Percentiles rank a stretch among this genome's conserved stretches.
Evolutionary conservation across 2,797 vertebrate species (phyloP).

Genomic region (Phyllotis vaccarum): DNA sequence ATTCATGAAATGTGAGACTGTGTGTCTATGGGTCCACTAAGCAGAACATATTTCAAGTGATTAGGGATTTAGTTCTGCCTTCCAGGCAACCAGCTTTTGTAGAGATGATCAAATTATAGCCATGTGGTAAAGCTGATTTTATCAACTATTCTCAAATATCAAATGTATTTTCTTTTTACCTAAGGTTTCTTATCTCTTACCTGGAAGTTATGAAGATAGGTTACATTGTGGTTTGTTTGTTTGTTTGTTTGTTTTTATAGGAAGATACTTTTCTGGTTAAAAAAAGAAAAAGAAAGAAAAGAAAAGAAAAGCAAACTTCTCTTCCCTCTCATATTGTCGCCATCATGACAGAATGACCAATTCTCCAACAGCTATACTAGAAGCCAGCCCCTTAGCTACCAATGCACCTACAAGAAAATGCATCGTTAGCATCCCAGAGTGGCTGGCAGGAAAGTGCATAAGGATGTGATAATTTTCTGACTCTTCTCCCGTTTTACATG

Average conservation of each 20-base stretch:
- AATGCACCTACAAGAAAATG: neutral
- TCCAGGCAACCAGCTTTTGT: neutral
- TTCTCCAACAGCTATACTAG: slow-evolving; percentile 7
- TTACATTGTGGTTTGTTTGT: no score
- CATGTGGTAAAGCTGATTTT: slow-evolving; percentile 41
- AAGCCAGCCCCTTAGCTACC: neutral
- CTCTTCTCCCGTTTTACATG: neutral
- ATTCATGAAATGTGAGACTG: neutral
- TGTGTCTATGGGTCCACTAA: neutral
- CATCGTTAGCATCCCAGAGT: neutral
- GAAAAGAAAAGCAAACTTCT: neutral
- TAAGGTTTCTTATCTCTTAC: neutral
- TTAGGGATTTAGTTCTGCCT: slow-evolving; percentile 23
- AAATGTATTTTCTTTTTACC: neutral
- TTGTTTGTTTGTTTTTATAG: no score
- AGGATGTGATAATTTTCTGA: neutral
- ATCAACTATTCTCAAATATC: slow-evolving; percentile 3
- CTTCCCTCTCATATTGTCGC: neutral
- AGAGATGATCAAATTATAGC: slow-evolving; percentile 1
- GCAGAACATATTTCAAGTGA: slow-evolving; percentile 56
- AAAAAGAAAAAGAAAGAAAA: neutral
- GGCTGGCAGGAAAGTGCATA: neutral
- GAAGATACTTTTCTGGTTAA: neutral
- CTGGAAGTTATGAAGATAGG: neutral
- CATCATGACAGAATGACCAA: neutral